phyloP scores from a whole-genome alignment of 2,797 vertebrate species.

The Natrix natrix region DNA sequence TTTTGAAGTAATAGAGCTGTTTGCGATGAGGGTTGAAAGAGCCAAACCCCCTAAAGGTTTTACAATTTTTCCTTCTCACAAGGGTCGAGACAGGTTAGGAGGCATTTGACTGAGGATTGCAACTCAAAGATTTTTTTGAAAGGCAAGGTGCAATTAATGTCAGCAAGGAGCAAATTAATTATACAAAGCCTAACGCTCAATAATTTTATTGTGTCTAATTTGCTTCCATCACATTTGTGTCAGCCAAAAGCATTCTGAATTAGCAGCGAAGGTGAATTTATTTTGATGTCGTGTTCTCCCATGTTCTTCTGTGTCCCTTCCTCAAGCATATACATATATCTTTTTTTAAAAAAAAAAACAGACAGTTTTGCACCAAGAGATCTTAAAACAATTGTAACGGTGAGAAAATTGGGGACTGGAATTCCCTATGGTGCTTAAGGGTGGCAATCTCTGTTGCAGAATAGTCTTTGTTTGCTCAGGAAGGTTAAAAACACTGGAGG shows the following conservation, averaged over 20 bases:
- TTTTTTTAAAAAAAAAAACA: background rate
- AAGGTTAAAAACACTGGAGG: too few relatives aligned
- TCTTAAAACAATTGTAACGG: background rate
- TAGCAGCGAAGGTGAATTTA: background rate
- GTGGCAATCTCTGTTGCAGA: background rate
- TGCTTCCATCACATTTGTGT: slow-evolving; percentile 30
- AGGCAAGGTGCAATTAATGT: slow-evolving; percentile 37
- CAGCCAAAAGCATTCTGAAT: background rate
- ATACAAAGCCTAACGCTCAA: slow-evolving; percentile 28
- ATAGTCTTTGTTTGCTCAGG: background rate
- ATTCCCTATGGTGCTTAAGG: background rate
- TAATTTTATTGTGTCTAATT: slow-evolving; percentile 48
- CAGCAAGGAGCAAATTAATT: slow-evolving; percentile 37
- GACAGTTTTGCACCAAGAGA: background rate
- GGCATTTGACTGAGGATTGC: background rate
- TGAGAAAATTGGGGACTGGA: background rate
- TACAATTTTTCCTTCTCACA: slow-evolving; percentile 3
- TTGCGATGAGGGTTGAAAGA: background rate
- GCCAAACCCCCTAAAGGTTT: background rate
- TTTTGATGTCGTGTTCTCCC: background rate
- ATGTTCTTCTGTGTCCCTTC: background rate
- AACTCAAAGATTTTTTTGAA: slow-evolving; percentile 15
- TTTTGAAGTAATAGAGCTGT: background rate
- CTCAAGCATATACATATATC: background rate
- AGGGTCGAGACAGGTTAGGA: slow-evolving; percentile 11